Evolutionary conservation across 2,797 vertebrate species (phyloP), one percentile per base, ranked within the genome.

Genomic region (Astyanax mexicanus): DNA sequence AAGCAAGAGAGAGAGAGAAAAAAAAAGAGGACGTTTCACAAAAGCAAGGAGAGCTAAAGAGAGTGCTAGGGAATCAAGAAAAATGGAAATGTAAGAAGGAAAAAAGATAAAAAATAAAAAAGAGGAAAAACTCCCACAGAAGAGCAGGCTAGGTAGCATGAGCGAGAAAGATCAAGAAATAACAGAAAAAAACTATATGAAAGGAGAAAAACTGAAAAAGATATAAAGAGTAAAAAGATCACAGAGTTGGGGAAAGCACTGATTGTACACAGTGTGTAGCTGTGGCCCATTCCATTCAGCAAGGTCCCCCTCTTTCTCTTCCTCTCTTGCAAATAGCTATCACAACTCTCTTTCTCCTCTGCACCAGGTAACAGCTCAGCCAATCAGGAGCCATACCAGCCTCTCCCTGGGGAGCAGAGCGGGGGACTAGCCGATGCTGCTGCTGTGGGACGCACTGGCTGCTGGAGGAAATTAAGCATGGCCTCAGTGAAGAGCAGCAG

Each of bases 331-430:
- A 54, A 40, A 64, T 7, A 42, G 69, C 40, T 1, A 44, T 62
- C 49, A 42, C 37, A 45, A 58, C 51, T 40, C 42, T 32, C 23
- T 62, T 45, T 52, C 72, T 75, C 74, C 10, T 37, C 84, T 83
- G 74, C 77, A 57, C 79, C 81, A 92, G 91, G 86, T 91, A 88
- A 91, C 90, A 90, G 84, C 73, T 65, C 80, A 72, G 68, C 78
- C 78, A 78, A 80, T 80, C 78, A 73, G 42, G 11, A 27, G 21
- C 76, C 55, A 5, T 29, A 76, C 73, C 66, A 54, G 66, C 61
- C 57, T 6, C 76, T 76, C 86, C 78, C 38, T 19, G 32, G 69
- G 67, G 77, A 72, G 25, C 61, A 65, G 49, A 57, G 57, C 0
- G 70, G 40, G 38, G 69, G 55, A 68, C 55, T 62, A 64, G 37